phyloP scores from a whole-genome alignment of 1,140 invertebrate species.

The Lanistes nyassanus region DNA sequence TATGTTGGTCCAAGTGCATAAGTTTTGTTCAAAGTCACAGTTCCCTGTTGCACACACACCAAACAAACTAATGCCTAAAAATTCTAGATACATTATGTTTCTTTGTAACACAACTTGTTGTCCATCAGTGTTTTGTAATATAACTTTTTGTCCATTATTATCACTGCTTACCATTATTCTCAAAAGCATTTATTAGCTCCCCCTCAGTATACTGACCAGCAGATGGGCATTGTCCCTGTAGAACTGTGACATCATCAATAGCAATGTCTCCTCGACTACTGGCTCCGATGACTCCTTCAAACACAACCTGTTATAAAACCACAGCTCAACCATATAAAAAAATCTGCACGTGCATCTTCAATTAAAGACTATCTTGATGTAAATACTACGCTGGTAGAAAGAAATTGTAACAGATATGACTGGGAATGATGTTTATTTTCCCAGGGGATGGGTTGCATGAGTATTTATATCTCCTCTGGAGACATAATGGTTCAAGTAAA shows the following conservation, averaged over 20 bases:
- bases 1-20: slow-evolving; percentile 55
- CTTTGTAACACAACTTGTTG: too few relatives aligned
- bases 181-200: too few relatives aligned
- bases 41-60: slow-evolving; percentile 27
- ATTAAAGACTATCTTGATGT: not conserved
- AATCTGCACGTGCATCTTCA: not conserved
- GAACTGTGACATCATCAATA: slow-evolving; percentile 53
- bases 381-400: not conserved
- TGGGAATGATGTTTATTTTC: not conserved
- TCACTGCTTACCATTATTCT: too few relatives aligned
- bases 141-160: too few relatives aligned
- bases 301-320: slow-evolving; percentile 70
- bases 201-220: not conserved
- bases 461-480: not conserved
- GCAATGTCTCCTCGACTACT: slow-evolving; percentile 72
- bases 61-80: too few relatives aligned
- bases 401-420: not conserved
- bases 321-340: not conserved
- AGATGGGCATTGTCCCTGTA: not conserved
- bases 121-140: too few relatives aligned
- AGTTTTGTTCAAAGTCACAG: slow-evolving; percentile 59
- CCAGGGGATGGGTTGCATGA: not conserved
- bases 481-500: too few relatives aligned
- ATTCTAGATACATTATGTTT: too few relatives aligned
- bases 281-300: slow-evolving; percentile 75